These are phyloP conservation scores for Marronus borbonicus DNA, from an alignment of 2,888 invertebrate species.

Conservation along the genomic window DNA sequence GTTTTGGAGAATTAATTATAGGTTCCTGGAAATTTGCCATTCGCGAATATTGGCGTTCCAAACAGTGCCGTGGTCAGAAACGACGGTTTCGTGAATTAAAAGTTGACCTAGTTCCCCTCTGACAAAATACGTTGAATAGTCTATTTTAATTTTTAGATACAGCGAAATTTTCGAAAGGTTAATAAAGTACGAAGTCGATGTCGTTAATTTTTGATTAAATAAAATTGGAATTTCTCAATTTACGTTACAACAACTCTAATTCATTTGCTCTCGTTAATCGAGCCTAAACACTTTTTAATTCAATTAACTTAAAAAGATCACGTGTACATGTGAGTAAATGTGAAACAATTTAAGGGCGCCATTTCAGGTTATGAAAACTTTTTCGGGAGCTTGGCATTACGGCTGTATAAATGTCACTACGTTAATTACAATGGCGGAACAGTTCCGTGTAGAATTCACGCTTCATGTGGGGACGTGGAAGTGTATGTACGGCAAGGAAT, in stretches of 20 bases:
- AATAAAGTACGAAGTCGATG: background rate
- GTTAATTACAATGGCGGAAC: conserved; percentile 8
- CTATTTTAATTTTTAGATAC: conserved; percentile 5
- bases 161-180: background rate
- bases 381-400: background rate
- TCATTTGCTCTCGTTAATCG: background rate
- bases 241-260: background rate
- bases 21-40: conserved; percentile 7
- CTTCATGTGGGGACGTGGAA: conserved; percentile 11
- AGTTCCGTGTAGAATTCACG: conserved; percentile 13
- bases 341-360: conserved; percentile 4
- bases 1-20: conserved; percentile 8
- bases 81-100: conserved; percentile 14
- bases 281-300: background rate
- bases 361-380: conserved; percentile 4
- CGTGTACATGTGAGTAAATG: background rate
- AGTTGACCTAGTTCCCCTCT: conserved; percentile 5
- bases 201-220: too few relatives aligned
- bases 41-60: background rate
- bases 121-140: conserved; percentile 2
- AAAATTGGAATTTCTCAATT: too few relatives aligned
- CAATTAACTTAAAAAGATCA: background rate
- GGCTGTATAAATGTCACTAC: background rate
- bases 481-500: background rate
- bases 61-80: background rate